Evolutionary conservation across 2,888 invertebrate genomes (phyloP).

Genomic region (Drosophila leonis): DNA sequence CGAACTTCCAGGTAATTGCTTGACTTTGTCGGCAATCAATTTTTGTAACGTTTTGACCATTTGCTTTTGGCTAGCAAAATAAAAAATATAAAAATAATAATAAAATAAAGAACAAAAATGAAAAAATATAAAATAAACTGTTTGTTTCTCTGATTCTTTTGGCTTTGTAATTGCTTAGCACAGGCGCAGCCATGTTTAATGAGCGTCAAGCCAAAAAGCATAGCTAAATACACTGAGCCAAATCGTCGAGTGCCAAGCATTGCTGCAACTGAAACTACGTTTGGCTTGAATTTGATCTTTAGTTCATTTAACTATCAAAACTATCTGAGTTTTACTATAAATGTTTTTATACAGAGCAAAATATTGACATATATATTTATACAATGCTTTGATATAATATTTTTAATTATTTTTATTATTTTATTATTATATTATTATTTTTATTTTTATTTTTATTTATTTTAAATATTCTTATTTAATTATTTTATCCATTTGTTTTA

Average conservation of each 20-base stretch:
- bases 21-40: slow-evolving; percentile 44
- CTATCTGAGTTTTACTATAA: no score
- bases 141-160: slow-evolving; percentile 33
- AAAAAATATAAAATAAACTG: slow-evolving; percentile 2
- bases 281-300: no score
- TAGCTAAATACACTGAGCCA: slow-evolving; percentile 28
- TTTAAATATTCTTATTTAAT: no score
- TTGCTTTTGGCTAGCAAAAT: slow-evolving; percentile 18
- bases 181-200: slow-evolving; percentile 62
- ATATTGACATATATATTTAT: no score
- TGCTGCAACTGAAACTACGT: no score
- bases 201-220: slow-evolving; percentile 34
- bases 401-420: no score
- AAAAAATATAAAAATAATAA: background rate
- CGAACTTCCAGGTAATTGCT: slow-evolving; percentile 32
- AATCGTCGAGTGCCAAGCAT: slow-evolving; percentile 2
- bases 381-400: no score
- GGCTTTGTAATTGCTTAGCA: slow-evolving; percentile 50
- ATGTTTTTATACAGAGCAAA: no score
- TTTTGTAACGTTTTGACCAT: slow-evolving; percentile 45
- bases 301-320: no score
- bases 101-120: background rate
- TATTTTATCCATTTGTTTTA: no score
- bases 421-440: no score
- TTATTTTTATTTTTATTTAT: no score